Evolutionary conservation across 2,113 vertebrate genomes (phyloP), one percentile per base, ranked within the genome.

Genomic region (Tonatia bakeri): DNA sequence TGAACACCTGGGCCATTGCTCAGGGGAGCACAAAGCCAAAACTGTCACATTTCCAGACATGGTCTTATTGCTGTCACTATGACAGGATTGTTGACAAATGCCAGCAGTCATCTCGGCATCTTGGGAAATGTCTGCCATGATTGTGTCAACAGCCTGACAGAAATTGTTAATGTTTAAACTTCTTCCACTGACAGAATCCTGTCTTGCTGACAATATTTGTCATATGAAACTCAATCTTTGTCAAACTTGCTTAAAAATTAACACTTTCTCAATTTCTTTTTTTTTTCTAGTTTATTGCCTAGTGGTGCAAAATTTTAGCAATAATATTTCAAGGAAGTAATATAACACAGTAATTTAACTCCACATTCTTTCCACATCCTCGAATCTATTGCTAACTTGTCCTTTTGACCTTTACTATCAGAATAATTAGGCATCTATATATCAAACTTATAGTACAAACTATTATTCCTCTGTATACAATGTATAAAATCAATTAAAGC

Each of bases 81-180:
- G 99, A 99, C 99, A 99, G 99, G 99, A 99, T 99, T 99, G 99
- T 99, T 99, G 99, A 99, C 99, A 99, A 99, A 99, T 99, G 99
- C 99, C 99, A 99, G 99, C 99, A 99, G 99, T 99, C 99, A 99
- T 99, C 99, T 99, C 99, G 97, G 99, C 99, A 99, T 99, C 99
- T 99, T 99, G 99, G 99, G 99, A 99, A 99, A 99, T 99, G 99
- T 99, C 99, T 99, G 99, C 99, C 99, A 99, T 99, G 99, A 99
- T 99, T 99, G 99, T 99, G 99, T 99, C 99, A 99, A 99, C 99
- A 99, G 99, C 99, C 99, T 99, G 99, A 99, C 99, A 99, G 99
- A 99, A 99, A 99, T 99, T 99, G 99, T 99, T 99, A 99, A 99
- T 99, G 99, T 99, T 99, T 99, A 99, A 99, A 99, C 99, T 99